Percentiles rank a stretch among this genome's conserved stretches.
Evolutionary conservation across 2,113 vertebrate species (phyloP).

Genomic region (Mobula hypostoma): DNA sequence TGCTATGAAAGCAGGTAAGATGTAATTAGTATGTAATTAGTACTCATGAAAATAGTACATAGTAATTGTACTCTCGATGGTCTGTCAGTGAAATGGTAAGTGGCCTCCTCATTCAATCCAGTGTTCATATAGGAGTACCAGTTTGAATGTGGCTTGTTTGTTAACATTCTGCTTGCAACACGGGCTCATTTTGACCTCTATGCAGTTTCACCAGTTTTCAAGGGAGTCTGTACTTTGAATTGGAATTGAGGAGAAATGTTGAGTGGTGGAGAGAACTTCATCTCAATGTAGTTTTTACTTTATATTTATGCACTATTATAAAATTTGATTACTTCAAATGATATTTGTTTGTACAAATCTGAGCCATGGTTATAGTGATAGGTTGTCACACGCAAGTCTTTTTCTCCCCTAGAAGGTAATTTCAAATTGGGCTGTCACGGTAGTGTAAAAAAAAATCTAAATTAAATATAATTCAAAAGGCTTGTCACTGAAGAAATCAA

Average conservation of each 20-base stretch:
- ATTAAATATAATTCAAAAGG: not conserved
- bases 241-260: not conserved
- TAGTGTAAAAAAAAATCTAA: not conserved
- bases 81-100: not conserved
- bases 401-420: not conserved
- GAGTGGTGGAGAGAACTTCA: not conserved
- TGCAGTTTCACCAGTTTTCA: not conserved
- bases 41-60: not conserved
- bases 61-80: not conserved
- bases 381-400: not conserved
- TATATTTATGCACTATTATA: not conserved
- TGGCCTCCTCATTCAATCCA: not conserved
- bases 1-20: not conserved
- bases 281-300: not conserved
- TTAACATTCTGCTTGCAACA: not conserved
- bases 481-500: not conserved
- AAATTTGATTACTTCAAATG: slow-evolving; percentile 9
- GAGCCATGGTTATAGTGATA: not conserved
- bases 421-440: not conserved
- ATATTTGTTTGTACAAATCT: not conserved
- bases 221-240: not conserved
- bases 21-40: not conserved
- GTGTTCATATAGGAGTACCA: not conserved
- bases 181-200: not conserved
- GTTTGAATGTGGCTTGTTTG: not conserved